A percentile compares a stretch with the other conserved stretches of the same genome.
Conservation (phyloP, 2,888 invertebrate genomes). For the Tipula helvola region DNA sequence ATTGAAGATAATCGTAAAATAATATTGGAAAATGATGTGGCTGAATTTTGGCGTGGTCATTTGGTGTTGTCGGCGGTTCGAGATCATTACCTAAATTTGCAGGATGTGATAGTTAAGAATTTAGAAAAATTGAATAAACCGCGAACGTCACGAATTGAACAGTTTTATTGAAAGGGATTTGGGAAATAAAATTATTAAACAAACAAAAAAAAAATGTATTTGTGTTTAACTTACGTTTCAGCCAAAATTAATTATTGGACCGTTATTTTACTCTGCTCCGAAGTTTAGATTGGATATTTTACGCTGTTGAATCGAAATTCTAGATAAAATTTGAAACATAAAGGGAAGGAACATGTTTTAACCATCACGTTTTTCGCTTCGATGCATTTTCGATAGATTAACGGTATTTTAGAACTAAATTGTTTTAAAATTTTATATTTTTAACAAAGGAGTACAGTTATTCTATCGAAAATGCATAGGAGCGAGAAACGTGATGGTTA, state of each 20-base stretch:
- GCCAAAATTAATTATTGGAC: neutral
- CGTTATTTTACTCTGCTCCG: too few relatives aligned
- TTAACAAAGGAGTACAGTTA: too few relatives aligned
- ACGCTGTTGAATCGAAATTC: too few relatives aligned
- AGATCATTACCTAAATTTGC: slow-evolving; percentile 93
- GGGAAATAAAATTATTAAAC: neutral
- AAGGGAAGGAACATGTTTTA: too few relatives aligned
- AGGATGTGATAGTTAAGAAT: slow-evolving; percentile 97
- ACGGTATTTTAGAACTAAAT: too few relatives aligned
- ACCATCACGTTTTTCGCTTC: too few relatives aligned
- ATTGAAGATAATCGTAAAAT: slow-evolving; percentile 91
- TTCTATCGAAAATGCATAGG: too few relatives aligned
- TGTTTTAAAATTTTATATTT: too few relatives aligned
- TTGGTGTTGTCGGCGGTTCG: slow-evolving; percentile 90
- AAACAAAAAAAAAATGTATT: neutral
- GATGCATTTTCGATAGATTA: too few relatives aligned
- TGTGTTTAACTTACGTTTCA: neutral
- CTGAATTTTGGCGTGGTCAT: slow-evolving; percentile 89
- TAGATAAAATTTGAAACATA: too few relatives aligned
- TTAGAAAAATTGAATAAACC: slow-evolving; percentile 98
- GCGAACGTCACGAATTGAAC: slow-evolving; percentile 77
- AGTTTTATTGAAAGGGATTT: slow-evolving; percentile 50
- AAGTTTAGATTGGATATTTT: too few relatives aligned
- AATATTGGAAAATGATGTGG: slow-evolving; percentile 89
- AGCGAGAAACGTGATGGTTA: too few relatives aligned